Evolutionary conservation across 2,113 vertebrate genomes (phyloP).

Genomic region (Protomyctophum bolini): DNA sequence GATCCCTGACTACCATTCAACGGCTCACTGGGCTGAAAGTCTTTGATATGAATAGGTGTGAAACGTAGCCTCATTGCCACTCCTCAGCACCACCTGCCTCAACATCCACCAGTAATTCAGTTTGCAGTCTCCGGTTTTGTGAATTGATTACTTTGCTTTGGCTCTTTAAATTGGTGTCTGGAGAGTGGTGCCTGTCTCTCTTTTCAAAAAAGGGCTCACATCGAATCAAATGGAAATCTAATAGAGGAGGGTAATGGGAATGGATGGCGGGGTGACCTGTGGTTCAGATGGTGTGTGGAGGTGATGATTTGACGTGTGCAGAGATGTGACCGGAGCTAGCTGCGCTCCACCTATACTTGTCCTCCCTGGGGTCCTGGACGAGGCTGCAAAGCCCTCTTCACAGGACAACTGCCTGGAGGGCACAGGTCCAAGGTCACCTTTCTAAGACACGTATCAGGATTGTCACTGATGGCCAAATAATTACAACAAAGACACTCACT

Average conservation of each 20-base stretch:
- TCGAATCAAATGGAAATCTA: conserved; percentile 71
- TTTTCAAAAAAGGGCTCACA: conserved; percentile 26
- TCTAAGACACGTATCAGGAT: conserved; percentile 5
- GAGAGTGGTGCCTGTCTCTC: conserved; percentile 35
- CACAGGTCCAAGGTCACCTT: conserved; percentile 27
- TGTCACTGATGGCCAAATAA: not conserved
- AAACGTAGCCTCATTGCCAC: conserved; percentile 55
- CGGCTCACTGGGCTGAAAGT: conserved; percentile 54
- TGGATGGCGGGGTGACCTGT: conserved; percentile 50
- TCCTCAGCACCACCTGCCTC: conserved; percentile 56
- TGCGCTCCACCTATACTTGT: not conserved
- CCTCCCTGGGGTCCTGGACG: conserved; percentile 13
- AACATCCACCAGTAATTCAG: conserved; percentile 60
- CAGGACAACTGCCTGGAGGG: conserved; percentile 1
- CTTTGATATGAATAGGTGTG: conserved; percentile 72
- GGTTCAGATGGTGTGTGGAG: conserved; percentile 32
- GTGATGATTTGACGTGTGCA: conserved; percentile 41
- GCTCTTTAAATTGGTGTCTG: conserved; percentile 65
- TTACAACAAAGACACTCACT: not conserved
- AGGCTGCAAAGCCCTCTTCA: not conserved
- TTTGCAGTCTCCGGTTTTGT: conserved; percentile 66
- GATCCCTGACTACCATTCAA: conserved; percentile 64
- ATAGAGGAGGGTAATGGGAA: conserved; percentile 59
- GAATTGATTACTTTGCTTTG: conserved; percentile 74
- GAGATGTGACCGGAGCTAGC: conserved; percentile 32